Evolutionary conservation across 2,888 invertebrate species (phyloP).

Genomic region (Mesoligia furuncula): DNA sequence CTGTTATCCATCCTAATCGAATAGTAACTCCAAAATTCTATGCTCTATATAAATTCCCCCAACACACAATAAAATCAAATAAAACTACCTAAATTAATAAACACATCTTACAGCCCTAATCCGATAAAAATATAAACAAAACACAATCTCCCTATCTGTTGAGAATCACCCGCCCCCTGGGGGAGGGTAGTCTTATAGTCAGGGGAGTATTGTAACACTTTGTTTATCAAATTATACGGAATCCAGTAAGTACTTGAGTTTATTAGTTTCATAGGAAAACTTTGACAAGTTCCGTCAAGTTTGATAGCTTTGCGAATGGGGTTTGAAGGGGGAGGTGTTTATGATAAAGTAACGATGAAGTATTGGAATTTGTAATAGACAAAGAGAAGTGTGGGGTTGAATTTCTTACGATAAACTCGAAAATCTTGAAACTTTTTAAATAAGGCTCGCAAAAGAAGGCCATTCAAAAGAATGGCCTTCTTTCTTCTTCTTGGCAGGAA

Average conservation of each 20-base stretch:
- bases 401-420: conserved; percentile 8
- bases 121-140: conserved; percentile 41
- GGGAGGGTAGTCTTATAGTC: conserved; percentile 25
- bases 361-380: conserved; percentile 29
- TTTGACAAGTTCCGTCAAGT: conserved; percentile 16
- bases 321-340: not conserved
- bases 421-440: not conserved
- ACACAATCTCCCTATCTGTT: conserved; percentile 46
- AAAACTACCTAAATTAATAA: conserved; percentile 51
- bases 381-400: not conserved
- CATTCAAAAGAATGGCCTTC: too few relatives aligned
- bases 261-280: conserved; percentile 42
- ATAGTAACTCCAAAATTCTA: not conserved
- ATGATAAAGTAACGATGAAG: conserved; percentile 18
- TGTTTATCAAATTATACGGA: conserved; percentile 41
- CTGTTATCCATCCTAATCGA: not conserved
- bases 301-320: not conserved
- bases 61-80: not conserved
- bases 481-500: too few relatives aligned
- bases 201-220: conserved; percentile 36
- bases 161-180: conserved; percentile 59
- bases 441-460: not conserved
- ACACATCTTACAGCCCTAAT: conserved; percentile 44
- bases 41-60: too few relatives aligned
- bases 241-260: conserved; percentile 25